A percentile compares a stretch with the other conserved stretches of the same genome.
Evolutionary conservation across 2,113 vertebrate species (phyloP).

Genomic region (Apistogramma diplotaenia): DNA sequence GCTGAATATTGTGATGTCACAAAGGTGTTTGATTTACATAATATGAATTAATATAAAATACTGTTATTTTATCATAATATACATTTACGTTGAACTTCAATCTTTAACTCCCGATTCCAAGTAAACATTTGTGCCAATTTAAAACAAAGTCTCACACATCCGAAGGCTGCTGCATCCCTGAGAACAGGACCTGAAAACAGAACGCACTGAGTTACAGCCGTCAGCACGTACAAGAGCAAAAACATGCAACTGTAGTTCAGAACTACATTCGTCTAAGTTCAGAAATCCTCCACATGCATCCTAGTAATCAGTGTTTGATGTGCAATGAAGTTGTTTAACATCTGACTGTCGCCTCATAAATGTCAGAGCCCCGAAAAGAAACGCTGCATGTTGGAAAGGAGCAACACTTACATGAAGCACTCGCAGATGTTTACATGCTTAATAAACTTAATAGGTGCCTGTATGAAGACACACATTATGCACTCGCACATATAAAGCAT

Average conservation of each 20-base stretch:
- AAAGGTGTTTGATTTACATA: too few species aligned
- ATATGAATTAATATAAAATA: too few species aligned
- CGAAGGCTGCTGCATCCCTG: too few species aligned
- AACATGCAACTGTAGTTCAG: too few species aligned
- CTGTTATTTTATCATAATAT: too few species aligned
- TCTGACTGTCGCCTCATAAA: background rate
- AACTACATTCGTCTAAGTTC: background rate
- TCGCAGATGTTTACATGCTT: background rate
- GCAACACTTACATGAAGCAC: background rate
- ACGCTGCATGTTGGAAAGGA: background rate
- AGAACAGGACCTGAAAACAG: too few species aligned
- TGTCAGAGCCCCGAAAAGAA: background rate
- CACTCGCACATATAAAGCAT: background rate
- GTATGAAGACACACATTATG: background rate
- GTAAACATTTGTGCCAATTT: too few species aligned
- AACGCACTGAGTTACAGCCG: too few species aligned
- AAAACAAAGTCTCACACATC: too few species aligned
- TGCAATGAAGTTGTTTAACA: background rate
- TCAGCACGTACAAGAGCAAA: too few species aligned
- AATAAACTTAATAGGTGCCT: background rate
- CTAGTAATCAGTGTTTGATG: accelerated
- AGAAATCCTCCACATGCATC: background rate
- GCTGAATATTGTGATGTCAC: too few species aligned
- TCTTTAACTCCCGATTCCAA: too few species aligned
- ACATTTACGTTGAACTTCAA: background rate